Conservation (phyloP, 1,140 invertebrate genomes). For the Drosophila tropicalis region DNA sequence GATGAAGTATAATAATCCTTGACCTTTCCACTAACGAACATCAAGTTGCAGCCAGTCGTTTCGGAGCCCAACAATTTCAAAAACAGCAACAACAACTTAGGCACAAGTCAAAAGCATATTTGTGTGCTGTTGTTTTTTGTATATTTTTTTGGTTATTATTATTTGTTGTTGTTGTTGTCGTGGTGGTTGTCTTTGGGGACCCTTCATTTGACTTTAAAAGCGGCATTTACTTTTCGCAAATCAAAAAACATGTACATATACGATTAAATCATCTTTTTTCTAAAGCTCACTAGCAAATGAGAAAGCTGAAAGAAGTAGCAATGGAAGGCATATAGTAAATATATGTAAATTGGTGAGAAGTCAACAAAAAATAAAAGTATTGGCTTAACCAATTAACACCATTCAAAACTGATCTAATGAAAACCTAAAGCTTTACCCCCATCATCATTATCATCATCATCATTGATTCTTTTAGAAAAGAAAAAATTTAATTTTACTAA, state of each 20-base stretch:
- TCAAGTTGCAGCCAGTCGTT: slow-evolving; percentile 42
- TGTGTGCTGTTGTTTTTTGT: slow-evolving; percentile 30
- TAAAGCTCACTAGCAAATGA: too few species aligned
- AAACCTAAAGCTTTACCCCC: too few species aligned
- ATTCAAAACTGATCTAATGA: too few species aligned
- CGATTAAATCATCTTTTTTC: slow-evolving; percentile 9
- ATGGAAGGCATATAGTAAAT: too few species aligned
- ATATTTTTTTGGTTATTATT: slow-evolving; percentile 22
- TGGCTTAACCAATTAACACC: not conserved
- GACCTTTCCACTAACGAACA: slow-evolving; percentile 72
- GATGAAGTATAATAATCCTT: slow-evolving; percentile 81
- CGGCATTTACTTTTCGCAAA: slow-evolving; percentile 54
- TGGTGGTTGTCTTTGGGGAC: slow-evolving; percentile 22
- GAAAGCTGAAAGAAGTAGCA: too few species aligned
- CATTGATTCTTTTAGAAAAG: too few species aligned
- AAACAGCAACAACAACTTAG: slow-evolving; percentile 42
- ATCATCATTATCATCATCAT: too few species aligned
- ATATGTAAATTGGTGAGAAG: too few species aligned
- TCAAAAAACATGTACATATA: not conserved
- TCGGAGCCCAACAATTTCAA: not conserved
- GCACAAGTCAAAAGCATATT: slow-evolving; percentile 57
- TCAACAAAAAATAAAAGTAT: not conserved
- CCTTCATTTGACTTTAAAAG: slow-evolving; percentile 60
- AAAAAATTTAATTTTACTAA: too few species aligned
- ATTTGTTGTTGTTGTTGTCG: not conserved